Percentiles rank a stretch among this genome's conserved stretches.
These are phyloP conservation scores for Chrysotoxum bicinctum DNA, from an alignment of 2,888 invertebrate species.

Conservation along the genomic window DNA sequence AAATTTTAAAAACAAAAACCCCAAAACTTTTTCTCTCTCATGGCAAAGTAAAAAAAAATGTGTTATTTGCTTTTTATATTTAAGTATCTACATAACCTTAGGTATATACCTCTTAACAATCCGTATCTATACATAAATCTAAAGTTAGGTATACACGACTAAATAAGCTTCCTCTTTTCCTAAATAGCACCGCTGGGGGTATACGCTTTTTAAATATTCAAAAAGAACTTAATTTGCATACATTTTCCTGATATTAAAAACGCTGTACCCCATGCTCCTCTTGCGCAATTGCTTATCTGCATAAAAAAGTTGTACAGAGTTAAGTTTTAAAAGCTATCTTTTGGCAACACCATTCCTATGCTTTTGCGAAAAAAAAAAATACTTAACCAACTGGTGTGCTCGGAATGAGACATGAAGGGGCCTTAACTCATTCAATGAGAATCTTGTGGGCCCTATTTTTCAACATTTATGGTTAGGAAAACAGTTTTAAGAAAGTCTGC, in stretches of 20 bases:
- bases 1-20: conserved; percentile 18
- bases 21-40: neutral
- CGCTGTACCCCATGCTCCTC: conserved; percentile 15
- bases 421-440: neutral
- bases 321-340: conserved; percentile 68
- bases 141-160: neutral
- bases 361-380: conserved; percentile 23
- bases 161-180: conserved; percentile 21
- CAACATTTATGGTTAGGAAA: too few relatives aligned
- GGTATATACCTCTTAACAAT: neutral
- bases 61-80: neutral
- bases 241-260: conserved; percentile 81
- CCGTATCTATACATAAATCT: neutral
- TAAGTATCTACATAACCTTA: neutral
- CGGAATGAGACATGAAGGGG: neutral
- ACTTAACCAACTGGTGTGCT: conserved; percentile 20
- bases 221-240: conserved; percentile 82
- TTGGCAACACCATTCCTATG: conserved; percentile 35
- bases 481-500: too few relatives aligned
- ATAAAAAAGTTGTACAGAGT: conserved; percentile 67
- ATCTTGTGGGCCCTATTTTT: too few relatives aligned
- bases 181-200: conserved; percentile 67
- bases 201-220: conserved; percentile 82
- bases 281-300: conserved; percentile 52
- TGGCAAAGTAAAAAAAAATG: conserved; percentile 1